Base-by-base conservation (phyloP, 1,140 invertebrate species). In the Lordiphosa clarofinis region DNA sequence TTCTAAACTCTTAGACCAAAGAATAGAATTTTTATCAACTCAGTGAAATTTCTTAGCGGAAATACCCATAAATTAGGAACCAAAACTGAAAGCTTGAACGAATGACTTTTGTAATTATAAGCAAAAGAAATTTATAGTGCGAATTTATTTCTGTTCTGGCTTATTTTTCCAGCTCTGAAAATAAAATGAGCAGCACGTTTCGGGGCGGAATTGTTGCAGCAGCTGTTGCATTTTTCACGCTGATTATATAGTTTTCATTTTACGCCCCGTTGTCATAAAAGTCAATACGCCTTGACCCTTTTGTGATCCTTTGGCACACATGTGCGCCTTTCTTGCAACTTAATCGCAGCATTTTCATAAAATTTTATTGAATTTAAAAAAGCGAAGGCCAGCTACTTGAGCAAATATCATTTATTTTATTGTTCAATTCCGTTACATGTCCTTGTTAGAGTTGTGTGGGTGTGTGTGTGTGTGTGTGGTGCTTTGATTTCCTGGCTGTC, bases 371-470 rank as follows among this genome's bases (percentile, higher is more conserved):
- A 84, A 84, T 84, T 84, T 84, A 79, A 84, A 84, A 70, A 64
- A 61, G 61, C 61, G 58, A 67, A 62, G 42, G 56, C 43, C 24
- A 38, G 73, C 64, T 71, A 84, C 79, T 84, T 82, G 79, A 56
- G 73, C 78, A 84, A 84, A 84, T 84, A 84, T 84, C 78, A 84
- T 84, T 84, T 84, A 84, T 84, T 84, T 84, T 84, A 84, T 84
- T 84, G 78, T 84, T 84, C 78, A 84, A 84, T 84, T 84, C 78
- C 73, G 66, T 46, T 55, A 48, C 66, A 74, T 60, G 67, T 75
- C 67, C 75, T 59, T 60, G 35, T 44, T 49, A 46, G 67, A 50
- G 28, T 11, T 31, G 52, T 60, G 35, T 53, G 44, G 39, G 60
- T 39, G 40, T 35, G 42, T 43, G n/a, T 54, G 15, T 46, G 46